Evolutionary conservation across 2,113 vertebrate genomes (phyloP).

Genomic region (Fukomys damarensis): DNA sequence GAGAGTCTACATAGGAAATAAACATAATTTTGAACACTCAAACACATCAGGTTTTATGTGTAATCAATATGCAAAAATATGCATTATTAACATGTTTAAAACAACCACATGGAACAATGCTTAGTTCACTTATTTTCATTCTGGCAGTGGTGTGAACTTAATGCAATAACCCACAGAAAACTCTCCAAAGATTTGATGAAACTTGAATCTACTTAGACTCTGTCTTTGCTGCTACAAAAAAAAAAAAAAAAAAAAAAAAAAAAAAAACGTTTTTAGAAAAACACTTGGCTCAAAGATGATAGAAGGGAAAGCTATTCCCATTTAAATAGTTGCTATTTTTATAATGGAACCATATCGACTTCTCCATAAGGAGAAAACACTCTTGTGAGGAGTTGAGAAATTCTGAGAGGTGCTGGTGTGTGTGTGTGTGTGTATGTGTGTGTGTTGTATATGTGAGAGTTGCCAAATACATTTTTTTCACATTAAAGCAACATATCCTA

Average conservation of each 20-base stretch:
- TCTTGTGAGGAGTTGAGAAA: conserved; percentile 64
- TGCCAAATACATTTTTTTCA: conserved; percentile 44
- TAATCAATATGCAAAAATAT: neutral
- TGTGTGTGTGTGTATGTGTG: neutral
- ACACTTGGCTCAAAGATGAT: conserved; percentile 68
- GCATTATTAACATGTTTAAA: neutral
- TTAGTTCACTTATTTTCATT: conserved; percentile 26
- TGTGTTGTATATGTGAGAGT: neutral
- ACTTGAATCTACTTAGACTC: conserved; percentile 56
- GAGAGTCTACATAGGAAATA: neutral
- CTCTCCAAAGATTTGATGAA: neutral
- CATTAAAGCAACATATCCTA: conserved; percentile 23
- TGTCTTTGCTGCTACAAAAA: conserved; percentile 21
- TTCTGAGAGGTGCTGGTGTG: conserved; percentile 10
- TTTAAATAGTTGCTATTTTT: conserved; percentile 82
- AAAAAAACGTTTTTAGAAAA: conserved; percentile 70
- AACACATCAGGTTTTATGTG: neutral
- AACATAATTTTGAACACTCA: neutral
- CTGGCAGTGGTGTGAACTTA: neutral
- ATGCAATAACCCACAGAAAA: neutral
- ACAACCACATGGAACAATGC: neutral
- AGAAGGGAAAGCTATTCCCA: conserved; percentile 67
- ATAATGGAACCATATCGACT: conserved; percentile 71
- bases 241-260: neutral
- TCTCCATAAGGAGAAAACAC: conserved; percentile 71